A percentile compares a stretch with the other conserved stretches of the same genome.
These are phyloP conservation scores for Manis javanica DNA, from an alignment of 2,797 vertebrate genomes.

Conservation along the genomic window DNA sequence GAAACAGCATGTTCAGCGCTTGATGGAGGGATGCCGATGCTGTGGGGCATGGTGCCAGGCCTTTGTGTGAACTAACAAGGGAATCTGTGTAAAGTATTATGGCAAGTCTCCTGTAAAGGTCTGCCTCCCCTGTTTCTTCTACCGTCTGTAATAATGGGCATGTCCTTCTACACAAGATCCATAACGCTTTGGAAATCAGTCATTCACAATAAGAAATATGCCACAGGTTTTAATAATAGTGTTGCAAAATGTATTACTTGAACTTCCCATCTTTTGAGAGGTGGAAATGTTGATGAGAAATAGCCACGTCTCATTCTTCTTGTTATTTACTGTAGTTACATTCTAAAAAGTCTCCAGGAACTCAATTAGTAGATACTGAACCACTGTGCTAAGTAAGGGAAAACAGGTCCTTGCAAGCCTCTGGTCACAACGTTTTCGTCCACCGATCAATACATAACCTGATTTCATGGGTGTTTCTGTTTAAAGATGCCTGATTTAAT, in stretches of 20 bases:
- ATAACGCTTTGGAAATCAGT: rapidly evolving
- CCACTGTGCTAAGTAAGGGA: too few species aligned
- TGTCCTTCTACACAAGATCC: neutral
- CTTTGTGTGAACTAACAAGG: neutral
- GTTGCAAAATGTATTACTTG: neutral
- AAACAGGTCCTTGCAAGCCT: neutral
- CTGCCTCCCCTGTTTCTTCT: too few species aligned
- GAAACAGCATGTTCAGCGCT: rapidly evolving
- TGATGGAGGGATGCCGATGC: neutral
- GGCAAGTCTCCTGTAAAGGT: rapidly evolving
- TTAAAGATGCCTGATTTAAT: neutral
- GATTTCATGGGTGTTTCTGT: neutral
- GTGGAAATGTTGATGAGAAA: neutral
- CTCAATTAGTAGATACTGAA: neutral
- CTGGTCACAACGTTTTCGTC: neutral
- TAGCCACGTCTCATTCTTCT: too few species aligned
- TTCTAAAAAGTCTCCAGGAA: rapidly evolving
- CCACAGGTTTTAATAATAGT: rapidly evolving
- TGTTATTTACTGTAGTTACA: rapidly evolving
- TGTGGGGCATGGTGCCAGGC: rapidly evolving
- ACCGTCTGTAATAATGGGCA: too few species aligned
- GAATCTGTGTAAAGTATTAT: rapidly evolving
- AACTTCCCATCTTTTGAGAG: neutral
- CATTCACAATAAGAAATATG: neutral
- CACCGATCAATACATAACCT: rapidly evolving